Percentiles rank a stretch among this genome's conserved stretches.
Conservation (phyloP, 2,113 vertebrate genomes). For the Pseudorasbora parva region DNA sequence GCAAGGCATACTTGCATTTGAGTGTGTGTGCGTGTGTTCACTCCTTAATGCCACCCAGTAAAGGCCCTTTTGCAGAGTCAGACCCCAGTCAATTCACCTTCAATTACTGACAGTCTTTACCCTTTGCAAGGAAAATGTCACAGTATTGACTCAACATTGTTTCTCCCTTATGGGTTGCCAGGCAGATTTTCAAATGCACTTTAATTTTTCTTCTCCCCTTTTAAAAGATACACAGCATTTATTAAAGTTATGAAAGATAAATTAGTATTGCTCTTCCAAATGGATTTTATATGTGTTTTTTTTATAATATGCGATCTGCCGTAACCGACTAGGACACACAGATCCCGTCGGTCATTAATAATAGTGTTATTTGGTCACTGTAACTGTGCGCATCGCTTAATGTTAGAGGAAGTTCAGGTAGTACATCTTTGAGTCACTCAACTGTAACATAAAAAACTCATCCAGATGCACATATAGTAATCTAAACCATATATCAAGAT, state of each 20-base stretch:
- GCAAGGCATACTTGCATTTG: no score
- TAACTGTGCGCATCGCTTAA: not conserved
- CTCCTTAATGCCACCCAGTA: slow-evolving; percentile 16
- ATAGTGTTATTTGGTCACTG: slow-evolving; percentile 14
- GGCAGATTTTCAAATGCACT: slow-evolving; percentile 35
- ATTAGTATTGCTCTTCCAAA: not conserved
- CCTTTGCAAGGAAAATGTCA: slow-evolving; percentile 50
- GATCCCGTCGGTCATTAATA: slow-evolving; percentile 11
- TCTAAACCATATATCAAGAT: not conserved
- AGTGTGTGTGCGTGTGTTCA: not conserved
- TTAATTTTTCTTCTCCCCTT: not conserved
- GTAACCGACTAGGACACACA: not conserved
- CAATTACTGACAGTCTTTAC: slow-evolving; percentile 45
- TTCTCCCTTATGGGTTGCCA: slow-evolving; percentile 46
- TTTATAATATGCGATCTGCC: not conserved
- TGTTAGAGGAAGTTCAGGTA: not conserved
- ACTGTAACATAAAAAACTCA: not conserved
- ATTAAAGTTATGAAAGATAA: slow-evolving; percentile 30
- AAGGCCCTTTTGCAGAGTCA: slow-evolving; percentile 26
- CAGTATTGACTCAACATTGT: slow-evolving; percentile 55
- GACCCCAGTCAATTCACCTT: slow-evolving; percentile 46
- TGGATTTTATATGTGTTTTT: not conserved
- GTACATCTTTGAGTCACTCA: slow-evolving; percentile 7
- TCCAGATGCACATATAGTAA: not conserved
- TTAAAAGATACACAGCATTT: slow-evolving; percentile 6